phyloP scores from a whole-genome alignment of 2,113 vertebrate species.

The Periophthalmodon schlosseri region DNA sequence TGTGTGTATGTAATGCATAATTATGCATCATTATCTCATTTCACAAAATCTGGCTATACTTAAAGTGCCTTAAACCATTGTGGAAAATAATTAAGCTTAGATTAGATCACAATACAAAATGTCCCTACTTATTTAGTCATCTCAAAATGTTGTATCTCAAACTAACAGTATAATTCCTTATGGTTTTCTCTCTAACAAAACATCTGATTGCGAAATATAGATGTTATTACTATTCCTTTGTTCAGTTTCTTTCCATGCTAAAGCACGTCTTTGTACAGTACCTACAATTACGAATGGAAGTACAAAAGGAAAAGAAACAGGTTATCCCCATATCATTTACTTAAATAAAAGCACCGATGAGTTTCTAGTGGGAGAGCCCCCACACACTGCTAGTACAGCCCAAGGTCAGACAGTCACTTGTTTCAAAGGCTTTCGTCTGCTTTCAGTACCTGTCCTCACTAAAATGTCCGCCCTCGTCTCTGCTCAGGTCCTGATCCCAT shows the following conservation, averaged over 20 bases:
- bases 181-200: too few relatives aligned
- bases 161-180: not conserved
- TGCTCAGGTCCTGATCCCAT: slow-evolving; percentile 90
- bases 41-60: too few relatives aligned
- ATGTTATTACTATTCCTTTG: not conserved
- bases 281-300: not conserved
- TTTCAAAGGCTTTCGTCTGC: not conserved
- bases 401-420: slow-evolving; percentile 75
- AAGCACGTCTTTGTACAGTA: not conserved
- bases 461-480: slow-evolving; percentile 1
- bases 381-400: slow-evolving; percentile 83
- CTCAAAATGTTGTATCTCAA: not conserved
- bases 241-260: not conserved
- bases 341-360: not conserved
- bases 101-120: too few relatives aligned
- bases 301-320: not conserved
- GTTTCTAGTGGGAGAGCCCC: slow-evolving; percentile 67
- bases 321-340: not conserved
- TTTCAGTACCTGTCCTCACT: not conserved
- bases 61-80: too few relatives aligned
- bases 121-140: too few relatives aligned
- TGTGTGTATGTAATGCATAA: too few relatives aligned
- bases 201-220: not conserved
- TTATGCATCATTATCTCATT: too few relatives aligned
- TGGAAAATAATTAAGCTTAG: too few relatives aligned